Evolutionary conservation across 2,797 vertebrate species (phyloP), one percentile per base, ranked within the genome.

Genomic region (Eulemur albifrons): DNA sequence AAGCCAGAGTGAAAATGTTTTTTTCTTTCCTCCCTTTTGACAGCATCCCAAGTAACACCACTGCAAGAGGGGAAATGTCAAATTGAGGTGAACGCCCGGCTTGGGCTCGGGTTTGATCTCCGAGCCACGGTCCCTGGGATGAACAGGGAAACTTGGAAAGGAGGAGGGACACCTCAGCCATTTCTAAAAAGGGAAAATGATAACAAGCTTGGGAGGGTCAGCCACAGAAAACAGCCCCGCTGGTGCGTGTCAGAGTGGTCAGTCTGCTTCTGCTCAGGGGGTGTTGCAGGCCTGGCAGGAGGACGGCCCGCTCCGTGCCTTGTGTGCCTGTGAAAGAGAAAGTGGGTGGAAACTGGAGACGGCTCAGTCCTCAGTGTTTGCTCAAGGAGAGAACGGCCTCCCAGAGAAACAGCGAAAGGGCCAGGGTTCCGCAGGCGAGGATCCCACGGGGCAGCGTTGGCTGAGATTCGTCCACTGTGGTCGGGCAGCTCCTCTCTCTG

Each of bases 151-250:
- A 82, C 57, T 86, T 96, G 94, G 94, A 93, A 75, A 92, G 83
- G 63, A 93, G 52, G 59, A 21, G 5, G 30, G 91, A 86, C 40
- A 94, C 63, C 83, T 97, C 93, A 95, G 94, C 92, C 93, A 17
- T 96, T 97, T 97, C 96, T 97, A 93, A 97, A 96, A 96, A n/a
- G 18, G 79, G 88, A 92, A 89, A 94, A 86, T 61, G 97, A 83
- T 94, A 97, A 93, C 84, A 88, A 61, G 52, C 43, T 6, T 35
- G 10, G 69, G 81, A 93, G 63, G 67, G 81, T 77, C 76, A 82
- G 93, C 96, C 89, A 76, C 23, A 54, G 93, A 94, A 93, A 97
- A 97, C 69, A 97, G 95, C 35, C 69, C 35, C 0, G 2, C n/a
- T 1, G 35, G 72, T 81, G 79, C 13, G 7, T 43, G 88, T 90